A percentile compares a stretch with the other conserved stretches of the same genome.
These are phyloP conservation scores for Stenoptilia bipunctidactyla DNA, from an alignment of 2,888 invertebrate genomes.

Conservation along the genomic window DNA sequence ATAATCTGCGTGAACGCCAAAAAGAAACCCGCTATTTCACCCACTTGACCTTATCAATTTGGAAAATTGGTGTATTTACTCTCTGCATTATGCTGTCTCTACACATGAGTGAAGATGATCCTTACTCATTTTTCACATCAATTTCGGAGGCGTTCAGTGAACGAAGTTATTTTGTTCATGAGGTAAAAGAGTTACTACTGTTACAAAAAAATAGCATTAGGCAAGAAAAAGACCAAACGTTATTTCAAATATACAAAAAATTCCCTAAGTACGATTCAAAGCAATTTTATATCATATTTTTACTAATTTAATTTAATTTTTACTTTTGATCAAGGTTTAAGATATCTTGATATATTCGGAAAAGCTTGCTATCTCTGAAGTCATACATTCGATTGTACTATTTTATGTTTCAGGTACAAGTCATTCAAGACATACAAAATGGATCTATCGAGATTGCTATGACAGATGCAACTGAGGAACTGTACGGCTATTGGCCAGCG, in stretches of 20 bases:
- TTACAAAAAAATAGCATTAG: no score
- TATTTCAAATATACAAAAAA: no score
- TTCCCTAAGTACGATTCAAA: no score
- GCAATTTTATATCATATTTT: no score
- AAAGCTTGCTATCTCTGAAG: no score
- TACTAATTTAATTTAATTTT: no score
- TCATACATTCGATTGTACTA: no score
- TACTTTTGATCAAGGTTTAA: no score
- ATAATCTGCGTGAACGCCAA: constrained; percentile 37
- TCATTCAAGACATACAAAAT: constrained; percentile 39
- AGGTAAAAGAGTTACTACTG: no score
- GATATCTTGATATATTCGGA: no score
- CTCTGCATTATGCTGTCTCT: constrained; percentile 73
- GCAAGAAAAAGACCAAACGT: no score
- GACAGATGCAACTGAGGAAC: constrained; percentile 31
- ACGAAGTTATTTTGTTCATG: constrained; percentile 62
- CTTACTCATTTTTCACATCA: constrained; percentile 57
- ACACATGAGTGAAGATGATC: constrained; percentile 45
- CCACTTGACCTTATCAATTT: constrained; percentile 78
- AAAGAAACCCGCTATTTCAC: constrained; percentile 78
- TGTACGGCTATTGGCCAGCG: constrained; percentile 39
- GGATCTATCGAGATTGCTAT: constrained; percentile 42
- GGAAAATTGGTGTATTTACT: constrained; percentile 84
- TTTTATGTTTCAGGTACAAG: constrained; percentile 61
- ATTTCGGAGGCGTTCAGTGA: constrained; percentile 57